A percentile compares a stretch with the other conserved stretches of the same genome.
These are phyloP conservation scores for Aspidapion aeneum DNA, from an alignment of 2,888 invertebrate genomes.

Conservation along the genomic window DNA sequence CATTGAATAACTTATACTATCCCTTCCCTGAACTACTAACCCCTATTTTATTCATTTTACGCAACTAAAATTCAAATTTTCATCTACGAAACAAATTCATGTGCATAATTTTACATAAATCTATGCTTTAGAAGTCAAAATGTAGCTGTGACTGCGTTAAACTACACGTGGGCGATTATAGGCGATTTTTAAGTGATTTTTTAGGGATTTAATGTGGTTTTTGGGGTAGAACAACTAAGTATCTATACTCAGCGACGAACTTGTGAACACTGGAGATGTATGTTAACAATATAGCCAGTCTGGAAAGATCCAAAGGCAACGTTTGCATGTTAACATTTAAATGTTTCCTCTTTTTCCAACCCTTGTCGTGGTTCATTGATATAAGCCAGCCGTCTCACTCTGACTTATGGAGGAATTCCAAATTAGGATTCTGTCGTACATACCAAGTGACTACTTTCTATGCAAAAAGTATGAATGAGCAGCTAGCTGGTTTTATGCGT, in stretches of 20 bases:
- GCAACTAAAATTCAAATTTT: background rate
- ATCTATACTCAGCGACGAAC: constrained; percentile 47
- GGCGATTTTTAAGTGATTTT: constrained; percentile 15
- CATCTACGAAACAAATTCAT: constrained; percentile 3
- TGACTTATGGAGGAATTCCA: constrained; percentile 26
- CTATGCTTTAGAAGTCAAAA: background rate
- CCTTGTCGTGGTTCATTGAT: constrained; percentile 18
- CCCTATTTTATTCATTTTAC: background rate
- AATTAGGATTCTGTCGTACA: constrained; percentile 45
- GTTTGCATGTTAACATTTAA: constrained; percentile 50
- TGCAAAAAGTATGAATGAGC: constrained; percentile 62
- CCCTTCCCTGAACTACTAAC: no score
- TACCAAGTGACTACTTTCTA: constrained; percentile 56
- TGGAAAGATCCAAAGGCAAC: constrained; percentile 49
- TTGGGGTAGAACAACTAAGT: constrained; percentile 17
- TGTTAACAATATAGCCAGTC: constrained; percentile 49
- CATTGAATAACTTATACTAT: no score
- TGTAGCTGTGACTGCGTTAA: background rate
- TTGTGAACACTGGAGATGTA: constrained; percentile 52
- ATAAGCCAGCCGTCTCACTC: background rate
- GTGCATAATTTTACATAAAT: constrained; percentile 4
- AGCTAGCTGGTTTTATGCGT: no score
- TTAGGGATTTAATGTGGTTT: constrained; percentile 16
- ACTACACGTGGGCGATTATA: background rate
- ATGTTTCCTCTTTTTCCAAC: constrained; percentile 41